Evolutionary conservation across 2,113 vertebrate genomes (phyloP), one percentile per base, ranked within the genome.

Genomic region (Tichodroma muraria): DNA sequence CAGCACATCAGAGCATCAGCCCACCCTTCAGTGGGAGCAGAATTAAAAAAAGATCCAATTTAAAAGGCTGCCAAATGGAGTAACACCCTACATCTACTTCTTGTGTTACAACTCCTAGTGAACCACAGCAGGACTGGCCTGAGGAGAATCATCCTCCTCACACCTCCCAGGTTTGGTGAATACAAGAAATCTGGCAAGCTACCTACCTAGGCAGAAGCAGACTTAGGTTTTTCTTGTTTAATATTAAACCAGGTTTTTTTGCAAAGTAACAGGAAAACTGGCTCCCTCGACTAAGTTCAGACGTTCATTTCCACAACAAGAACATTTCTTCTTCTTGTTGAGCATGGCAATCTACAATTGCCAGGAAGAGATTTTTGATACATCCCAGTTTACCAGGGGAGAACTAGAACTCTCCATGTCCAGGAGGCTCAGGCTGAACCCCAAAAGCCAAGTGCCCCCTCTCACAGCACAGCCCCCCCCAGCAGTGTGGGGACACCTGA

Each of bases 291-390:
- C 60, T 54, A 35, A 66, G 60, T 33, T 6, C 31, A 69, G 30
- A 69, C 2, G 25, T 37, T 71, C 37, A 6, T 8, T 44, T 75
- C 42, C 30, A 33, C 52, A 49, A 42, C 21, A 27, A 53, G 53
- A 90, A 50, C 3, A 4, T 11, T 65, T 57, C n/a, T n/a, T n/a
- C n/a, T n/a, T n/a, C n/a, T n/a, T n/a, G n/a, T n/a, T n/a, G n/a
- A n/a, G n/a, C n/a, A n/a, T n/a, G n/a, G n/a, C n/a, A n/a, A n/a
- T n/a, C 33, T 40, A 19, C 70, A 28, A 61, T 3, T 54, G 8
- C 54, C 0, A 0, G 50, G 49, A 54, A 20, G 42, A 0, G 0
- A 53, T 14, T 68, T 65, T 20, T 5, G 24, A 72, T 14, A 31
- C 11, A 52, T 10, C 20, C 38, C 49, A 6, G 5, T 1, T 38